These are phyloP conservation scores for Carapus acus DNA, from an alignment of 2,797 vertebrate genomes.

Conservation along the genomic window DNA sequence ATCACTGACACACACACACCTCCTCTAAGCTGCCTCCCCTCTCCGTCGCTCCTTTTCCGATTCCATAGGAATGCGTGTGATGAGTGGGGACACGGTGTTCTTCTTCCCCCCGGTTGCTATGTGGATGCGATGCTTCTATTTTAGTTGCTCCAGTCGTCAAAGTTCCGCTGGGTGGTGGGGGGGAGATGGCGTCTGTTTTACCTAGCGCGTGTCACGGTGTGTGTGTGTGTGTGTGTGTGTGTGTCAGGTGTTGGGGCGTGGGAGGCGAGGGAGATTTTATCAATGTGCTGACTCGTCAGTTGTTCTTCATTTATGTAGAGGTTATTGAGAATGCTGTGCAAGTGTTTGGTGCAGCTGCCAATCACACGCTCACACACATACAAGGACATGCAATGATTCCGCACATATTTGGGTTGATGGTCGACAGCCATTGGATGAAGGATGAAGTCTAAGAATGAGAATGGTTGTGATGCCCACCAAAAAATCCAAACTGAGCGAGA, in stretches of 20 bases:
- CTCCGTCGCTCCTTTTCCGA: slow-evolving; percentile 25
- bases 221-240: slow-evolving; percentile 21
- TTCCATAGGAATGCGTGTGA: slow-evolving; percentile 30
- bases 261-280: slow-evolving; percentile 30
- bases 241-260: no score
- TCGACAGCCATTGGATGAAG: no score
- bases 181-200: slow-evolving; percentile 16
- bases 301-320: slow-evolving; percentile 34
- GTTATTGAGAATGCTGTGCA: slow-evolving; percentile 25
- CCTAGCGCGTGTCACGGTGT: slow-evolving; percentile 8
- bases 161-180: slow-evolving; percentile 32
- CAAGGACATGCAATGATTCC: background rate
- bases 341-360: slow-evolving; percentile 37
- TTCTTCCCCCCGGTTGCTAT: slow-evolving; percentile 47
- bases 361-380: slow-evolving; percentile 2
- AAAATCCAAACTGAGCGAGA: no score
- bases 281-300: slow-evolving; percentile 46
- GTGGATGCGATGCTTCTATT: slow-evolving; percentile 57
- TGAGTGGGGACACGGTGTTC: slow-evolving; percentile 54
- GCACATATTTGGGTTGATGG: no score
- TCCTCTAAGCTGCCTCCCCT: background rate
- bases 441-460: no score
- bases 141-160: slow-evolving; percentile 48
- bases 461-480: no score
- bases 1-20: slow-evolving; percentile 29